phyloP scores from a whole-genome alignment of 2,113 vertebrate species.

The Leucopsar rothschildi region DNA sequence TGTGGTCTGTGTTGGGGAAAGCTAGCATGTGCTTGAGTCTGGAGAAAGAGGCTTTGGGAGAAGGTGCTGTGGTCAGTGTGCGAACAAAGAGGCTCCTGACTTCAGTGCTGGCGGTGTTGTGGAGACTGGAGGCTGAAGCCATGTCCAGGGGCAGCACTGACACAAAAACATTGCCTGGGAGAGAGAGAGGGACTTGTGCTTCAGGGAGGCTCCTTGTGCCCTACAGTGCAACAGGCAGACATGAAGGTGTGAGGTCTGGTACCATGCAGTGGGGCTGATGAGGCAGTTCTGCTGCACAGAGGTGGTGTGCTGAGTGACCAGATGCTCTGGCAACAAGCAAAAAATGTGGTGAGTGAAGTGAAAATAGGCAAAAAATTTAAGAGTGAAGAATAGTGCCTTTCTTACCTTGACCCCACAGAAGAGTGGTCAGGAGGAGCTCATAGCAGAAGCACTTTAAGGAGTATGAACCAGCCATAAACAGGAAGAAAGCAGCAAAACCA shows the following conservation, averaged over 20 bases:
- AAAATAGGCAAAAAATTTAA: neutral
- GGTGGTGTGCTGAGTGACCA: neutral
- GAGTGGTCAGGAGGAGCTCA: neutral
- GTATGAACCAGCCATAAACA: neutral
- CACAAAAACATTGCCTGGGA: neutral
- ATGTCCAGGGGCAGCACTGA: too few relatives aligned
- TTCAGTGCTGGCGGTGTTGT: neutral
- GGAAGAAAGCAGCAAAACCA: neutral
- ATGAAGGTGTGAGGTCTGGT: neutral
- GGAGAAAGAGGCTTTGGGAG: neutral
- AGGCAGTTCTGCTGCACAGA: neutral
- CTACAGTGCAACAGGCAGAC: fast-evolving
- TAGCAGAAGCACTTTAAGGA: neutral
- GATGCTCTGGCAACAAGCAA: neutral
- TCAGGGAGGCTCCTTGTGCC: neutral
- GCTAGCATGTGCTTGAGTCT: neutral
- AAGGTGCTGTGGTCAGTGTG: neutral
- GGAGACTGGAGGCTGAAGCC: neutral
- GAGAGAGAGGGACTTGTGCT: neutral
- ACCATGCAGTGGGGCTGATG: fast-evolving
- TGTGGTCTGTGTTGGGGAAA: neutral
- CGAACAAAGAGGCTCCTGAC: neutral
- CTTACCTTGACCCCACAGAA: neutral
- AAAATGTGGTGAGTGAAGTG: neutral
- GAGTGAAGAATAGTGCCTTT: neutral